phyloP scores from a whole-genome alignment of 2,113 vertebrate species.

The Ciconia maguari region DNA sequence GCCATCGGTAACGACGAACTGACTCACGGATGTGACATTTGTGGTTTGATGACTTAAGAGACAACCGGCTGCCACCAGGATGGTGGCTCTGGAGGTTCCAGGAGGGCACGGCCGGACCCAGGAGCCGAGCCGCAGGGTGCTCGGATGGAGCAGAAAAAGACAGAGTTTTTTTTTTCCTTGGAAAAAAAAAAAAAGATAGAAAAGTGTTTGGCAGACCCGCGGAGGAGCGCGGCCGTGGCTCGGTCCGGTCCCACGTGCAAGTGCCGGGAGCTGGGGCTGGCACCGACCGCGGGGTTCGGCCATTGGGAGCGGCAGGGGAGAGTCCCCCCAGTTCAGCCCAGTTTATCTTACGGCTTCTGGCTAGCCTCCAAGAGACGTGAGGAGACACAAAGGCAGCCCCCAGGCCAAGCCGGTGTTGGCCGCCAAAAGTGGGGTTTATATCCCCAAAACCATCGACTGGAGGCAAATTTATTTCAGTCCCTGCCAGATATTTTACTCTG shows the following conservation, averaged over 20 bases:
- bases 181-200: background rate
- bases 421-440: background rate
- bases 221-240: rapidly evolving
- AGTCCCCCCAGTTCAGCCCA: background rate
- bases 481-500: rapidly evolving
- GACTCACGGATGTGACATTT: background rate
- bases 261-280: rapidly evolving
- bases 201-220: background rate
- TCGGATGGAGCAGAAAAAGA: background rate
- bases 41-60: background rate
- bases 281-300: rapidly evolving
- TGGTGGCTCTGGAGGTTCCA: rapidly evolving
- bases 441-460: background rate
- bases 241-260: rapidly evolving
- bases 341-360: background rate
- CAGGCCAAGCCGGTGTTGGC: rapidly evolving
- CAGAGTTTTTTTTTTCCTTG: background rate
- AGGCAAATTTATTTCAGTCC: background rate
- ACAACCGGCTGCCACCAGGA: background rate
- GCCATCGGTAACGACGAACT: background rate
- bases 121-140: background rate
- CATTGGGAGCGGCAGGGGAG: background rate
- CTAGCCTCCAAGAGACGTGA: background rate
- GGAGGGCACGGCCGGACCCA: background rate
- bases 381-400: background rate